These are phyloP conservation scores for Syrrhaptes paradoxus DNA, from an alignment of 2,113 vertebrate species.

Conservation along the genomic window DNA sequence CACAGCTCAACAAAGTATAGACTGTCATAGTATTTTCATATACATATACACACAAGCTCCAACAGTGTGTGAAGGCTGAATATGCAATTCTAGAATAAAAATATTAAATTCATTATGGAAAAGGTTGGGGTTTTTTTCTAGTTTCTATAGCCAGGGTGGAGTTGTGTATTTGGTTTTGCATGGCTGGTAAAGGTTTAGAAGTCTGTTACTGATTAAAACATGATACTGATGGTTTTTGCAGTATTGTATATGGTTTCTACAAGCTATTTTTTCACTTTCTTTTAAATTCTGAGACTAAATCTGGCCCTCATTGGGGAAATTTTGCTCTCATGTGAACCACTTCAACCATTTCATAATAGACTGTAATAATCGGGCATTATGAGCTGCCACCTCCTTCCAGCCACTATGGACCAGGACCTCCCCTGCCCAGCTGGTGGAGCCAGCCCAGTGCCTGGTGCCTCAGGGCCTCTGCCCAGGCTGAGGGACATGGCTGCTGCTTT, in stretches of 20 bases:
- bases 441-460: accelerated
- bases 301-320: background rate
- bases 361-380: background rate
- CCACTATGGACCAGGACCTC: background rate
- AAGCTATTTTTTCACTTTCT: background rate
- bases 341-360: background rate
- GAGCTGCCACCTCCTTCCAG: background rate
- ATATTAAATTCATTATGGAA: background rate
- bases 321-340: background rate
- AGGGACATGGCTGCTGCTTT: background rate
- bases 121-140: background rate
- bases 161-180: background rate
- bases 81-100: background rate
- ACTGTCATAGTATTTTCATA: background rate
- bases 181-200: background rate
- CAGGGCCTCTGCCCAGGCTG: accelerated
- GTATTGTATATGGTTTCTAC: background rate
- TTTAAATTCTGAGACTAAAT: background rate
- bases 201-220: background rate
- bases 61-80: background rate
- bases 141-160: background rate
- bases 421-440: background rate
- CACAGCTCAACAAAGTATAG: background rate
- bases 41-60: background rate
- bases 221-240: background rate